Base-by-base conservation (phyloP, 2,797 vertebrate species). In the Tauraco hartlaubi region DNA sequence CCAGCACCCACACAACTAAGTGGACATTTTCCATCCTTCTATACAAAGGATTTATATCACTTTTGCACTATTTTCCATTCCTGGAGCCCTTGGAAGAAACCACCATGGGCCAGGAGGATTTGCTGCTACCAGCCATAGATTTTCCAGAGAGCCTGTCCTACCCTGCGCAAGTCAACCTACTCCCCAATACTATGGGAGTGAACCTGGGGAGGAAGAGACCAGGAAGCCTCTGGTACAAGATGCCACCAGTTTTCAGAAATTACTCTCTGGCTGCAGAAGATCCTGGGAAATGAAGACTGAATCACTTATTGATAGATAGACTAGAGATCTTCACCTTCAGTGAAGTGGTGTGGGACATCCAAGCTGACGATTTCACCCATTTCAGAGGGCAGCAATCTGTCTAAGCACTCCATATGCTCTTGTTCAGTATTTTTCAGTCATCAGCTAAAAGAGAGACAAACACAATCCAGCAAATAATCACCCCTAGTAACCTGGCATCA, bases 171-270 rank as follows among this genome's bases (percentile, higher is more conserved):
- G 8, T 43, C 54, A 63, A 5, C 19, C 7, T 44, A 10, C 12
- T 48, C 14, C 31, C n/a, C 0, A 0, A 3, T 9, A 22, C 4
- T 21, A 6, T 6, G 4, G 31, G 9, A 49, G 3, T 4, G 26
- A 69, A 15, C 4, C 29, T 41, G 31, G 4, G 37, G 15, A 56
- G 9, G 7, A 48, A 35, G 43, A 49, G 13, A 35, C 0, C 0
- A 68, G 35, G 23, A 39, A 78, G 21, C 26, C 29, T 41, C 49
- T 79, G 48, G 16, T 22, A 58, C 46, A 48, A 66, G 48, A 39
- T 29, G 6, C 5, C 46, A 31, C 35, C 3, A 15, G 2, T 28
- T 92, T 73, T 55, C 48, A 49, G 16, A 83, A 81, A 64, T n/a
- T 0, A 26, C 26, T 35, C 18, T 52, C 35, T 73, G 48, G 4